Evolutionary conservation across 2,113 vertebrate species (phyloP).

Genomic region (Brachypodius melanocephalos): DNA sequence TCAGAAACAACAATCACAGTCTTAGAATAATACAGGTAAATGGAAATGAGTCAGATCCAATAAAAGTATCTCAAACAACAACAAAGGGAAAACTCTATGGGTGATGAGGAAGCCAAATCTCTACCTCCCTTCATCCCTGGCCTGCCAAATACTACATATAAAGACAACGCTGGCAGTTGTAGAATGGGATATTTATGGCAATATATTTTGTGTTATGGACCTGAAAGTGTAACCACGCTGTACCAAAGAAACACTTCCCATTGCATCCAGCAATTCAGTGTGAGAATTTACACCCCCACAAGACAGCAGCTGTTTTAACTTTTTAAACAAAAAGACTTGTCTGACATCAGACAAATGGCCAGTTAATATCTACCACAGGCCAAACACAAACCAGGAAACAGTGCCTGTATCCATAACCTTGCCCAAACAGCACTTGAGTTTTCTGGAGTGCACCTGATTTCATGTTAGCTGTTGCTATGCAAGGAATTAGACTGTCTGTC

Average conservation of each 20-base stretch:
- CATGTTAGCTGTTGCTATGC: slow-evolving; percentile 20
- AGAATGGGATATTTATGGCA: neutral
- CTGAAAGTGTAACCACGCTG: neutral
- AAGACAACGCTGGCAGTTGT: neutral
- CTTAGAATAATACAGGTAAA: neutral
- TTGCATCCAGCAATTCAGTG: neutral
- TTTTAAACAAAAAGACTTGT: neutral
- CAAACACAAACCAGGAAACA: neutral
- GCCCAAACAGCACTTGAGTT: neutral
- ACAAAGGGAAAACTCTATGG: neutral
- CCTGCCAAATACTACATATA: neutral
- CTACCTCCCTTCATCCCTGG: neutral
- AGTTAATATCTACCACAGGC: neutral
- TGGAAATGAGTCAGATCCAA: neutral
- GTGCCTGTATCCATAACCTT: neutral
- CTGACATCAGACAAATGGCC: neutral
- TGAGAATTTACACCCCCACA: neutral
- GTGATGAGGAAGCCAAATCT: neutral
- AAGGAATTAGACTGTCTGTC: slow-evolving; percentile 3
- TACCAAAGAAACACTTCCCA: neutral
- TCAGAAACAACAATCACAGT: neutral
- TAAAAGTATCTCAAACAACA: neutral
- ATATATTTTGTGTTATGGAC: neutral
- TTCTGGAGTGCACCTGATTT: slow-evolving; percentile 2
- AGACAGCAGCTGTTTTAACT: neutral